phyloP scores from a whole-genome alignment of 2,888 invertebrate species.

The Melanophora roralis region DNA sequence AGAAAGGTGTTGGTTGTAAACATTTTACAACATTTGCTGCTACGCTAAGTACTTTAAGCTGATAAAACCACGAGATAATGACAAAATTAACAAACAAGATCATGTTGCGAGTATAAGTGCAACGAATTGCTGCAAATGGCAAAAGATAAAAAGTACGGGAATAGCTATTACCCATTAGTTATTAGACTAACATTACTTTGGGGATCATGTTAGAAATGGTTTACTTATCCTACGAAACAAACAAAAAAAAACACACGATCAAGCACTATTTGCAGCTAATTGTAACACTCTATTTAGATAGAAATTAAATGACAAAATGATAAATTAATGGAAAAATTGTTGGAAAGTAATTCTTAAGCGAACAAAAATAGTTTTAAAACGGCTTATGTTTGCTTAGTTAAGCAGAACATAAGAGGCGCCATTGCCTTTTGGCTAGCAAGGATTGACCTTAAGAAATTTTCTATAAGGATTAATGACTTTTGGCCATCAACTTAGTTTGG shows the following conservation, averaged over 20 bases:
- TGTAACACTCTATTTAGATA: constrained; percentile 47
- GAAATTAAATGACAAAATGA: constrained; percentile 47
- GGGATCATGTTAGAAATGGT: too few relatives aligned
- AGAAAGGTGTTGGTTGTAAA: constrained; percentile 36
- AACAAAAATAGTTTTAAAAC: not conserved
- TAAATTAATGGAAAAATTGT: constrained; percentile 47
- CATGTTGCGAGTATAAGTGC: too few relatives aligned
- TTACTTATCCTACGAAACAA: not conserved
- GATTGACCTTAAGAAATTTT: constrained; percentile 34
- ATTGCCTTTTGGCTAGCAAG: constrained; percentile 2
- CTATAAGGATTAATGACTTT: constrained; percentile 44
- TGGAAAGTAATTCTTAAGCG: not conserved
- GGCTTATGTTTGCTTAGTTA: not conserved
- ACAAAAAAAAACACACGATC: not conserved
- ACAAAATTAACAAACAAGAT: not conserved
- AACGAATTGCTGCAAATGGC: too few relatives aligned
- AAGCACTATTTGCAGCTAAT: constrained; percentile 46
- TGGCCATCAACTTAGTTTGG: constrained; percentile 8
- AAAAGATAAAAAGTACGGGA: too few relatives aligned
- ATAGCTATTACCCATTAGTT: too few relatives aligned
- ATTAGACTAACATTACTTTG: too few relatives aligned
- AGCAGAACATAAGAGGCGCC: constrained; percentile 22
- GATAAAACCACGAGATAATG: constrained; percentile 25
- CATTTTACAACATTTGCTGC: constrained; percentile 41
- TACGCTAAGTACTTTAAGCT: constrained; percentile 24